Conservation (phyloP, 1,140 invertebrate genomes). For the Drosophila paulistorum region DNA sequence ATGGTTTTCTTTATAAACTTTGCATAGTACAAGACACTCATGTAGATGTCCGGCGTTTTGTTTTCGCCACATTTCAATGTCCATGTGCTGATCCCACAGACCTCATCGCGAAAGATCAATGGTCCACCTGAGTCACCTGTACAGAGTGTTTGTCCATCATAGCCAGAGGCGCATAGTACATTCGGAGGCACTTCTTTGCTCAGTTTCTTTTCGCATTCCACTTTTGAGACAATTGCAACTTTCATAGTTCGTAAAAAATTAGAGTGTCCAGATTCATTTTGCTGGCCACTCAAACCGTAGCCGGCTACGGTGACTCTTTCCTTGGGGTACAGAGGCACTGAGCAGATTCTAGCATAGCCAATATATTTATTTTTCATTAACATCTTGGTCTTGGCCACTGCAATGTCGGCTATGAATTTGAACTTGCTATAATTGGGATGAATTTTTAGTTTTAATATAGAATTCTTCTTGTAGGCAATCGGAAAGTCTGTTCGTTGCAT, state of each 20-base stretch:
- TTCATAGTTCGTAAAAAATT: neutral
- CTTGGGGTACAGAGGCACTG: neutral
- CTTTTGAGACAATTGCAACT: neutral
- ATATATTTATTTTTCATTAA: slow-evolving; percentile 1
- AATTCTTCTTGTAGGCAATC: neutral
- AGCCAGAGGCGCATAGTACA: slow-evolving; percentile 43
- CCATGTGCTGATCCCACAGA: slow-evolving; percentile 49
- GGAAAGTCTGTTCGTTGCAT: neutral
- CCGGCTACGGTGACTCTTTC: slow-evolving; percentile 38
- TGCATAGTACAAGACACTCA: slow-evolving; percentile 42
- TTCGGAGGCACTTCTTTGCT: slow-evolving; percentile 26
- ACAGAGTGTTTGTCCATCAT: slow-evolving; percentile 31
- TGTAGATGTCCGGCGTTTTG: slow-evolving; percentile 41
- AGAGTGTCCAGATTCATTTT: neutral
- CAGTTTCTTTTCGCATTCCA: slow-evolving; percentile 19
- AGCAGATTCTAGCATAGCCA: slow-evolving; percentile 35
- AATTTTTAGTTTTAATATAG: neutral
- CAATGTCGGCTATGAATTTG: slow-evolving; percentile 46
- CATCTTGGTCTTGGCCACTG: slow-evolving; percentile 23
- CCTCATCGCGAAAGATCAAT: slow-evolving; percentile 24
- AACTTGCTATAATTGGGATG: slow-evolving; percentile 36
- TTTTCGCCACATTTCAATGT: slow-evolving; percentile 36
- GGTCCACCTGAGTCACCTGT: slow-evolving; percentile 52
- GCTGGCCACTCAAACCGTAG: slow-evolving; percentile 17
- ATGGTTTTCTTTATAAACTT: slow-evolving; percentile 34